Conservation (phyloP, 2,888 invertebrate genomes). For the Nesidiocoris tenuis region DNA sequence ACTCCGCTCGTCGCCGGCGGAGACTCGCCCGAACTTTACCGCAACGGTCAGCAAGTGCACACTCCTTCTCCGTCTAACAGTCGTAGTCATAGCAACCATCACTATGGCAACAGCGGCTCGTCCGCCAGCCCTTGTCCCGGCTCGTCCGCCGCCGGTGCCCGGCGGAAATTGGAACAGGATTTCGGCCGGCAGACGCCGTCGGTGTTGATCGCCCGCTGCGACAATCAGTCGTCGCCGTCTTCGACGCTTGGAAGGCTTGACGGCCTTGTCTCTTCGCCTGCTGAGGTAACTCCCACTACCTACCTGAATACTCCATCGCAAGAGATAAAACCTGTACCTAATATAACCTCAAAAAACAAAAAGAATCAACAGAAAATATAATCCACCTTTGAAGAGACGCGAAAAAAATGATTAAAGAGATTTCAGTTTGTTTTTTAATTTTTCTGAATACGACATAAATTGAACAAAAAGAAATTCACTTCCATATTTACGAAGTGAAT, state of each 20-base stretch:
- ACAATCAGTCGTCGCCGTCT: slow-evolving; percentile 36
- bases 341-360: no score
- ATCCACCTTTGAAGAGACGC: no score
- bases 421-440: no score
- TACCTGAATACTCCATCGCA: no score
- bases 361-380: no score
- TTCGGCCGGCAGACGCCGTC: slow-evolving; percentile 36
- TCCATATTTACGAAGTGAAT: no score
- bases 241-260: slow-evolving; percentile 64
- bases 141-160: slow-evolving; percentile 18
- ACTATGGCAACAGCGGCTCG: not conserved
- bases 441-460: no score
- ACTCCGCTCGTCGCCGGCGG: not conserved
- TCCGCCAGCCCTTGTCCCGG: slow-evolving; percentile 1
- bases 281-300: slow-evolving; percentile 36
- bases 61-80: not conserved
- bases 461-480: no score
- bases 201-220: slow-evolving; percentile 4
- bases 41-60: slow-evolving; percentile 1
- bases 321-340: no score
- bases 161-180: slow-evolving; percentile 21
- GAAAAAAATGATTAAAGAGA: no score
- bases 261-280: slow-evolving; percentile 66
- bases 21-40: slow-evolving; percentile 11
- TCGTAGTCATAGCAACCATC: not conserved